phyloP scores from a whole-genome alignment of 1,140 invertebrate species.

The Anastrepha obliqua region DNA sequence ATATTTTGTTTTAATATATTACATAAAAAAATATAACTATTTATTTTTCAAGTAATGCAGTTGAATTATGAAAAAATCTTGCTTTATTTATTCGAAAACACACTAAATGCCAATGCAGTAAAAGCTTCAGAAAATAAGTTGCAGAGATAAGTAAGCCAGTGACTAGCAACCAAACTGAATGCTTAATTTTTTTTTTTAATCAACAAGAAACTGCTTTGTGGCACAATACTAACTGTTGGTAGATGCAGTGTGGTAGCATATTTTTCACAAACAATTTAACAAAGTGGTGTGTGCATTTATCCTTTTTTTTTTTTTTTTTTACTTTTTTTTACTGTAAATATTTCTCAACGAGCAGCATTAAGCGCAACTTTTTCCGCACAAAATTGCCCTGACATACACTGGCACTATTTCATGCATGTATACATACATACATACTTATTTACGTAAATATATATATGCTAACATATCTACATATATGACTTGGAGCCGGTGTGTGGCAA shows the following conservation, averaged over 20 bases:
- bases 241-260: constrained; percentile 1
- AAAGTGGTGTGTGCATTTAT: constrained; percentile 10
- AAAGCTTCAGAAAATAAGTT: too few relatives aligned
- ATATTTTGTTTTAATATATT: too few relatives aligned
- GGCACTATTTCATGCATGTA: neutral
- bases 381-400: neutral
- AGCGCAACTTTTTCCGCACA: neutral
- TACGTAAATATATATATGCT: neutral
- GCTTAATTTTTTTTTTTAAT: neutral
- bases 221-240: neutral
- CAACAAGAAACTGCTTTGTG: neutral
- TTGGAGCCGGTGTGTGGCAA: too few relatives aligned
- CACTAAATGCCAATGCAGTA: too few relatives aligned
- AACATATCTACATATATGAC: too few relatives aligned
- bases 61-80: too few relatives aligned
- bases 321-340: neutral
- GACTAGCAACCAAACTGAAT: neutral
- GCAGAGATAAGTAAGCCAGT: too few relatives aligned
- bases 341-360: too few relatives aligned
- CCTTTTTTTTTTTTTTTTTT: neutral
- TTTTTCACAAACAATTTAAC: constrained; percentile 49
- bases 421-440: neutral
- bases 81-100: too few relatives aligned
- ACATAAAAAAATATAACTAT: too few relatives aligned
- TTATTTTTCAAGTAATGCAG: too few relatives aligned